Evolutionary conservation across 2,888 invertebrate species (phyloP).

Genomic region (Vesta saturnalis): DNA sequence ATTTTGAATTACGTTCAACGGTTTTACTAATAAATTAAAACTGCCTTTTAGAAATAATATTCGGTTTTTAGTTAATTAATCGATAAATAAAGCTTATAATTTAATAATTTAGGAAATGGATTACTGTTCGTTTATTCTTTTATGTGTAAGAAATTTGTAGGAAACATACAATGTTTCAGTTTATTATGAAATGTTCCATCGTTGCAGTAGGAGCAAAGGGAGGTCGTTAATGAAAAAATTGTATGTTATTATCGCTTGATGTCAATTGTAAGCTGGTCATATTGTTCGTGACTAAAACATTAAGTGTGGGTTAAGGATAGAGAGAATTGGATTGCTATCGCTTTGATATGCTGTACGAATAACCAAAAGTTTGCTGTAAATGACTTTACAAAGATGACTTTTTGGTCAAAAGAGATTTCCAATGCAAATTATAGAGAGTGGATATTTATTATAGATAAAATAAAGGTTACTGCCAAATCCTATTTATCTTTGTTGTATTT

Average conservation of each 20-base stretch:
- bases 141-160: no score
- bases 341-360: conserved; percentile 39
- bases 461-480: conserved; percentile 33
- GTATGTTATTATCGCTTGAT: conserved; percentile 48
- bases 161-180: not conserved
- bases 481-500: conserved; percentile 43
- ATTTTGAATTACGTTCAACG: no score
- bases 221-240: conserved; percentile 23
- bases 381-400: conserved; percentile 22
- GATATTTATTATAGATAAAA: conserved; percentile 38
- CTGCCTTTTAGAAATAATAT: no score
- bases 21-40: no score
- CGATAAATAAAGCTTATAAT: no score
- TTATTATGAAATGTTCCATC: not conserved
- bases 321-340: conserved; percentile 36
- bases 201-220: not conserved
- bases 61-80: not conserved
- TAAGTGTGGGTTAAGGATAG: conserved; percentile 41
- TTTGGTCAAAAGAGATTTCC: not conserved
- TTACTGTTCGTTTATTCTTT: no score
- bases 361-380: conserved; percentile 40
- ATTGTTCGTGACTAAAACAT: conserved; percentile 55
- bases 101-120: no score
- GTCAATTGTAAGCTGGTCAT: conserved; percentile 50
- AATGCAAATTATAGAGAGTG: conserved; percentile 9